Evolutionary conservation across 2,113 vertebrate species (phyloP), one percentile per base, ranked within the genome.

Genomic region (Hoplias malabaricus): DNA sequence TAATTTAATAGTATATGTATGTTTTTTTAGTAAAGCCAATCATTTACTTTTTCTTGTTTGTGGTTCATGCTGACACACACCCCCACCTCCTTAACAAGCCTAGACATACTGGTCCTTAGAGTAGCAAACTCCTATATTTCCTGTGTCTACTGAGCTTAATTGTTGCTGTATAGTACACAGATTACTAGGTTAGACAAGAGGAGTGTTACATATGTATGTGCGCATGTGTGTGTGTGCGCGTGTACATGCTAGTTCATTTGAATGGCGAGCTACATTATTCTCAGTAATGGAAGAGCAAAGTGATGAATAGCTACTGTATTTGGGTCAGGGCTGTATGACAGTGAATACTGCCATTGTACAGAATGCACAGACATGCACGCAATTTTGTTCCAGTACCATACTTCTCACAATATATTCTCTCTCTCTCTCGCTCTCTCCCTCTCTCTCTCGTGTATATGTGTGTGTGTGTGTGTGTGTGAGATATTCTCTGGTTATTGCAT

Each of bases 291-390:
- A 73, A 50, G 23, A 48, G n/a, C 19, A 33, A 57, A 59, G 50
- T 53, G 43, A 78, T 73, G 69, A 78, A 78, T 73, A 54, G 69
- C 69, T 25, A n/a, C 40, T 69, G 63, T 68, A 73, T 78, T 61
- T 73, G 80, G 75, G 80, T 82, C 80, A 82, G 33, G 69, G 62
- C 75, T 73, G 73, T 73, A 53, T 40, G 71, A 61, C 29, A 67
- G 62, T 68, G 78, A 46, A 80, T 74, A 61, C 36, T 36, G 2
- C 43, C 50, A 67, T 80, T 82, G 80, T 53, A 50, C 48, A 42
- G 10, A 48, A 56, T 73, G 61, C 54, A 33, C 50, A 56, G 25
- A 70, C 66, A 46, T 27, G 54, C 33, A 65, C 56, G 23, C 62
- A 59, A 42, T 38, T 62, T 40, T 46, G 57, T 67, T 68, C 14